Conservation (phyloP, 2,888 invertebrate genomes). For the Temnothorax rugatulus region DNA sequence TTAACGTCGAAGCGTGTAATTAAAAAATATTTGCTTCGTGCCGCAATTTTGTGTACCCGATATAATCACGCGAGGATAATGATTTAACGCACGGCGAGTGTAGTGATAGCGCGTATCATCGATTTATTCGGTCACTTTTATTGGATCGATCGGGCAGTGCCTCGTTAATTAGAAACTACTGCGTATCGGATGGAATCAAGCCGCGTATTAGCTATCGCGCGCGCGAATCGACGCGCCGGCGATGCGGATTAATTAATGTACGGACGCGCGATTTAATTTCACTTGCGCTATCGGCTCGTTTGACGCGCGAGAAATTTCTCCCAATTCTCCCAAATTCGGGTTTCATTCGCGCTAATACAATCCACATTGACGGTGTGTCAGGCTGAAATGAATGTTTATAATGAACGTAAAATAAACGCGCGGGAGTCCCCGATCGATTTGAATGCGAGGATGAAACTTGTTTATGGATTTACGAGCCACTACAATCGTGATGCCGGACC, state of each 20-base stretch:
- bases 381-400: constrained; percentile 47
- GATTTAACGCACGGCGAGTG: constrained; percentile 70
- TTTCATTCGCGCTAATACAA: constrained; percentile 60
- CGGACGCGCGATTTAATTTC: constrained; percentile 75
- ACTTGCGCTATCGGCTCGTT: constrained; percentile 51
- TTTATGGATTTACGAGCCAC: constrained; percentile 21
- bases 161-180: constrained; percentile 77
- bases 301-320: constrained; percentile 28
- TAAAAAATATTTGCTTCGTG: constrained; percentile 71
- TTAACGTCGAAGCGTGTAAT: constrained; percentile 70
- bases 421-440: not conserved
- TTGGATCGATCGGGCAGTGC: constrained; percentile 73
- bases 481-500: not conserved
- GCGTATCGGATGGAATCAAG: constrained; percentile 72
- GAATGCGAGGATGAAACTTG: not conserved
- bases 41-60: constrained; percentile 42
- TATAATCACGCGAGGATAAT: constrained; percentile 72
- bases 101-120: constrained; percentile 71
- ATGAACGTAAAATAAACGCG: constrained; percentile 30
- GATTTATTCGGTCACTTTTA: constrained; percentile 76
- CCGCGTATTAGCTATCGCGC: constrained; percentile 74
- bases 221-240: constrained; percentile 73
- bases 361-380: constrained; percentile 1
- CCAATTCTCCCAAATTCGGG: constrained; percentile 66
- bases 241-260: constrained; percentile 77